Conservation (phyloP, 1,140 invertebrate genomes). For the Brevipalpus yothersi region DNA sequence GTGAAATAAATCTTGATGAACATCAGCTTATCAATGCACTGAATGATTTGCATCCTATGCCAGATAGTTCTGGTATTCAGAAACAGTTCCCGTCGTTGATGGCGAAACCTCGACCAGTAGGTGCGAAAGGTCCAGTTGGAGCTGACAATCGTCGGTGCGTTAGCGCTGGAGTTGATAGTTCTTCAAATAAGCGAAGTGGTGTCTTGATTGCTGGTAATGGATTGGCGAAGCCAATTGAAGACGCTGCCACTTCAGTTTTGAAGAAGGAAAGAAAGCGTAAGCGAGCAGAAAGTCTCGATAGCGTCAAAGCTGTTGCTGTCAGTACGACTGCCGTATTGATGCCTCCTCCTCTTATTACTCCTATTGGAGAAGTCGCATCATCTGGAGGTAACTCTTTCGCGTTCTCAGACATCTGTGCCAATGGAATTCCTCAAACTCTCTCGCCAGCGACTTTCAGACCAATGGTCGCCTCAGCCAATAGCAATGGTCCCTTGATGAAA, state of each 20-base stretch:
- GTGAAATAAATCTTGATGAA: neutral
- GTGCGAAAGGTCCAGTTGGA: neutral
- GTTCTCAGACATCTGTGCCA: neutral
- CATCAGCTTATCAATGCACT: constrained; percentile 7
- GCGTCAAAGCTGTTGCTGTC: neutral
- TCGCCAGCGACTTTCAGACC: constrained; percentile 11
- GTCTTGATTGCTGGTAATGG: constrained; percentile 3
- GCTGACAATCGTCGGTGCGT: constrained; percentile 10
- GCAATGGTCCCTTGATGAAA: neutral
- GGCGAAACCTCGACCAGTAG: neutral
- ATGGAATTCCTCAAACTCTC: constrained; percentile 5
- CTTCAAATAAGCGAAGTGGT: constrained; percentile 7
- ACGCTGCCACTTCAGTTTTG: neutral
- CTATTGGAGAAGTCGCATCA: neutral
- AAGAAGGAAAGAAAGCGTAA: constrained; percentile 29
- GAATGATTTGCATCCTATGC: neutral
- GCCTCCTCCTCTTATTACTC: constrained; percentile 29
- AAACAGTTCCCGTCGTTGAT: neutral
- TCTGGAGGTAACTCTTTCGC: constrained; percentile 1
- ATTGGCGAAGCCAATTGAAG: neutral
- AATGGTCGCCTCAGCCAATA: constrained; percentile 2
- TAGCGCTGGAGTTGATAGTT: constrained; percentile 8
- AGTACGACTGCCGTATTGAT: constrained; percentile 24
- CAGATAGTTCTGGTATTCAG: neutral
- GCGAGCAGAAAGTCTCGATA: constrained; percentile 25